Conservation (phyloP, 2,797 vertebrate species). For the Manis javanica region DNA sequence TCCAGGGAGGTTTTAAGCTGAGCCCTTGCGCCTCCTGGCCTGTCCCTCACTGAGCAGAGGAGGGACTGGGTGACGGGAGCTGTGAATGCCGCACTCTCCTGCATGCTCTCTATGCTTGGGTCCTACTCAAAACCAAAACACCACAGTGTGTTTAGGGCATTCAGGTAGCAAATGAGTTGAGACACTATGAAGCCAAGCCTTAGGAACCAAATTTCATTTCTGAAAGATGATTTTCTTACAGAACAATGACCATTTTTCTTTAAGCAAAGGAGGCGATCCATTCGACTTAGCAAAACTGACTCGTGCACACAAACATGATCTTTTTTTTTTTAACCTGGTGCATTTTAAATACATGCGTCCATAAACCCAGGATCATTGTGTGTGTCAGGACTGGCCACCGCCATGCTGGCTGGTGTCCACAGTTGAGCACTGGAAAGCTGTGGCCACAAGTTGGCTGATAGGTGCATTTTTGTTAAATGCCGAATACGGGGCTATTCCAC, state of each 20-base stretch:
- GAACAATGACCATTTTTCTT: not conserved
- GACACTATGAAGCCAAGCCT: not conserved
- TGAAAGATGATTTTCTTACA: not conserved
- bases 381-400: not conserved
- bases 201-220: not conserved
- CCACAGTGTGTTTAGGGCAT: too few relatives aligned
- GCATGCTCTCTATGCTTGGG: not conserved
- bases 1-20: accelerated
- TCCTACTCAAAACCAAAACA: not conserved
- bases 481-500: not conserved
- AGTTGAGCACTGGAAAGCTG: not conserved
- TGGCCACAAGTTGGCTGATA: not conserved
- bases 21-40: not conserved
- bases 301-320: not conserved
- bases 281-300: slow-evolving; percentile 33
- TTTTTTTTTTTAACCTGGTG: not conserved
- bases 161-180: not conserved
- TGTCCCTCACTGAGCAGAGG: not conserved
- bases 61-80: accelerated
- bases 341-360: not conserved
- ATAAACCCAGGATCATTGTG: not conserved
- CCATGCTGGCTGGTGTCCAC: not conserved
- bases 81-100: not conserved
- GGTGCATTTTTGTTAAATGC: slow-evolving; percentile 51
- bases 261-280: not conserved